Conservation (phyloP, 2,797 vertebrate genomes). For the Syncerus caffer region DNA sequence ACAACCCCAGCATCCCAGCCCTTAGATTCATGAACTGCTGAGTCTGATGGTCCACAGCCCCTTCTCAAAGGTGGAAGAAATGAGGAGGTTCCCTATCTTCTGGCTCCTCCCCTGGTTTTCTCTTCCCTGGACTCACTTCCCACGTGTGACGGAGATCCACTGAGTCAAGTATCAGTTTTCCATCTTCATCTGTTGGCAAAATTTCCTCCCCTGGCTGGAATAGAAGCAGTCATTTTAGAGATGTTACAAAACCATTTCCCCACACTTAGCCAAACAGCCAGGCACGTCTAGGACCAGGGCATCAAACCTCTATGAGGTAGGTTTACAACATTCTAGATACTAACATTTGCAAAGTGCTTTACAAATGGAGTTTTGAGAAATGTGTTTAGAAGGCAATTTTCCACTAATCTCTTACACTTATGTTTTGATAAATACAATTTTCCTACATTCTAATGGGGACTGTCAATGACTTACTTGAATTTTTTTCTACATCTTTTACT, state of each 20-base stretch:
- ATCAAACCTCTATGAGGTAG: background rate
- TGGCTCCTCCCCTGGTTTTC: no score
- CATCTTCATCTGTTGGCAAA: background rate
- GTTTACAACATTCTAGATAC: background rate
- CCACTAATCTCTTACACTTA: background rate
- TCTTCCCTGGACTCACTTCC: background rate
- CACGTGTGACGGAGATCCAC: slow-evolving; percentile 28
- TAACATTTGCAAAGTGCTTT: background rate
- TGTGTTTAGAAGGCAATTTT: background rate
- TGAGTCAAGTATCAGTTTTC: background rate
- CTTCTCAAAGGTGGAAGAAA: background rate
- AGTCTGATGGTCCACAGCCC: background rate
- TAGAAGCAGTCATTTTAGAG: background rate
- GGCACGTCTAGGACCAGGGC: background rate
- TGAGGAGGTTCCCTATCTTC: background rate
- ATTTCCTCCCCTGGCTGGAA: background rate
- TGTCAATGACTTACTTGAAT: background rate
- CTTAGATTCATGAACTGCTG: background rate
- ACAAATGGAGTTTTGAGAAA: background rate
- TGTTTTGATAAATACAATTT: background rate
- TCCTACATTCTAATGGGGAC: background rate
- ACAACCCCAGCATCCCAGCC: background rate
- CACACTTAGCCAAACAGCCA: background rate
- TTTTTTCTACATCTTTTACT: background rate
- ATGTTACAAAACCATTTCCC: background rate